These are phyloP conservation scores for Rhynchotus rufescens DNA, from an alignment of 2,797 vertebrate species.

Conservation along the genomic window DNA sequence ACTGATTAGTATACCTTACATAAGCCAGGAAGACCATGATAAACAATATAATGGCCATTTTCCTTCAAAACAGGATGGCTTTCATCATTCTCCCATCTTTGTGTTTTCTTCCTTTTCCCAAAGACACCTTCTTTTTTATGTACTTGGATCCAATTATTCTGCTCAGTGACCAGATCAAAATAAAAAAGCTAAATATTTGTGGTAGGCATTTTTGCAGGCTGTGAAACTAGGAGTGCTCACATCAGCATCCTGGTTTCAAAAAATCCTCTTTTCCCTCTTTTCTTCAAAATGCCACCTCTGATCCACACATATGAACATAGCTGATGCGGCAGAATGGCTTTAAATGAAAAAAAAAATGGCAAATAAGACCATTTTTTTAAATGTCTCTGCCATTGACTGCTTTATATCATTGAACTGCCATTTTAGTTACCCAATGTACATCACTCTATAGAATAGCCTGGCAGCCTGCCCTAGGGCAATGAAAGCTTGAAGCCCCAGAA, in stretches of 20 bases:
- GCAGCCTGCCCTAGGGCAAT: background rate
- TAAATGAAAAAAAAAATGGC: background rate
- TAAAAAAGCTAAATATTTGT: background rate
- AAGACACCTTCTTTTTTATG: background rate
- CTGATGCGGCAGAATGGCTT: background rate
- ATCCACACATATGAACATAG: background rate
- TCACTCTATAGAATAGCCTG: background rate
- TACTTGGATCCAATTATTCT: background rate
- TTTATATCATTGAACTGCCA: background rate
- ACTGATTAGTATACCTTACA: background rate
- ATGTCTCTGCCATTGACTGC: background rate
- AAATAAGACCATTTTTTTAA: background rate
- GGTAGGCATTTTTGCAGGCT: background rate
- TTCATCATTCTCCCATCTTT: background rate
- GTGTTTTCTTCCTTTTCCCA: background rate
- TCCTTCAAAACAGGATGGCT: background rate
- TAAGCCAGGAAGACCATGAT: background rate
- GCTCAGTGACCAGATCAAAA: background rate
- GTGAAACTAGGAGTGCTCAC: background rate
- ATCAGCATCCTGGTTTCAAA: background rate
- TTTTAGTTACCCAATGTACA: background rate
- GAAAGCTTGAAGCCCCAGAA: background rate
- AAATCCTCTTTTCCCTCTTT: background rate
- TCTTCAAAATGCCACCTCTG: background rate
- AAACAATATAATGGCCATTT: background rate